These are phyloP conservation scores for Macrotis lagotis DNA, from an alignment of 2,113 vertebrate genomes.

Conservation along the genomic window DNA sequence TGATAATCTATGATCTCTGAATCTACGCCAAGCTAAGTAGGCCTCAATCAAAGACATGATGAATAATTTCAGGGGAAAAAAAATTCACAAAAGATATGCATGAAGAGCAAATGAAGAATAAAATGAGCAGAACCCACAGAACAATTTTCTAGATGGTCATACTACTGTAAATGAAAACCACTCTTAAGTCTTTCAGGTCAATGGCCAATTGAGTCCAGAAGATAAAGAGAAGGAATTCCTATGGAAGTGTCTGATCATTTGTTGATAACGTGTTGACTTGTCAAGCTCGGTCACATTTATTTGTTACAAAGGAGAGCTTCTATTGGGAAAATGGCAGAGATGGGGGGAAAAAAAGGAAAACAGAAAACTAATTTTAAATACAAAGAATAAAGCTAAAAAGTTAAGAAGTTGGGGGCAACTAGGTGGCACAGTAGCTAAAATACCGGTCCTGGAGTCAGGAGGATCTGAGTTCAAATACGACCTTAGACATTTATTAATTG, in stretches of 20 bases:
- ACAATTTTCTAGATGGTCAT: neutral
- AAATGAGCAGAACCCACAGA: neutral
- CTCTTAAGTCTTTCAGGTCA: neutral
- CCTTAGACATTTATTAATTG: too few species aligned
- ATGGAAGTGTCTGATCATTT: neutral
- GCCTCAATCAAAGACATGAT: neutral
- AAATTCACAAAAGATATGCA: neutral
- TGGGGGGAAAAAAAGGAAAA: neutral
- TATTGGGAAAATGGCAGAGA: neutral
- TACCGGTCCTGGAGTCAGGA: too few species aligned
- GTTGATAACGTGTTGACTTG: neutral
- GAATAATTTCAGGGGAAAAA: neutral
- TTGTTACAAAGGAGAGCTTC: neutral
- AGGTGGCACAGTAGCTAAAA: too few species aligned
- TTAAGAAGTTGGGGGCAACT: too few species aligned
- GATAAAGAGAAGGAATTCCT: neutral
- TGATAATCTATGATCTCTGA: neutral
- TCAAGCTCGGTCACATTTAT: neutral
- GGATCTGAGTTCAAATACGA: too few species aligned
- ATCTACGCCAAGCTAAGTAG: neutral
- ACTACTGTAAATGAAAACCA: neutral
- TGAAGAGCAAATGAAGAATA: neutral
- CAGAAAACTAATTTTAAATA: neutral
- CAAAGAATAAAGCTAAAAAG: neutral
- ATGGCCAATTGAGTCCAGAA: neutral